Percentiles rank a stretch among this genome's conserved stretches.
These are phyloP conservation scores for Turritopsis rubra DNA, from an alignment of 30 jellyfish, hydroid and myxozoan genomes.

Conservation along the genomic window DNA sequence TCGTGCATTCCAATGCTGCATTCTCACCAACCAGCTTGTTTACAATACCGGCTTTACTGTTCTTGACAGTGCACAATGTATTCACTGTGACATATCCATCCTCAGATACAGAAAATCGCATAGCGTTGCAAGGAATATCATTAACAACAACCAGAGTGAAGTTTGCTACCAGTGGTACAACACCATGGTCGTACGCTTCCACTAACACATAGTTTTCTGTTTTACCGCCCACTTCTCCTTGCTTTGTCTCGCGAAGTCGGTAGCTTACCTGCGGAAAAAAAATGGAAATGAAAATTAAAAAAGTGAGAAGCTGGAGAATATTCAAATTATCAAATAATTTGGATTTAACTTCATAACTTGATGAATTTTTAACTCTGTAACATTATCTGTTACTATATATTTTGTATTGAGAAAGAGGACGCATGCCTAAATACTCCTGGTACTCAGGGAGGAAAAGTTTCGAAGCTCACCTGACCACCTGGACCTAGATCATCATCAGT, in stretches of 20 bases:
- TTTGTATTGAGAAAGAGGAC: too few species aligned
- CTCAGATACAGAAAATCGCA: constrained; percentile 46
- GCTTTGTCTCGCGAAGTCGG: neutral
- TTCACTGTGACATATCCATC: constrained; percentile 49
- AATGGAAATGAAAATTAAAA: neutral
- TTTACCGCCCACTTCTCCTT: constrained; percentile 23
- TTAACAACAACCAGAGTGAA: constrained; percentile 43
- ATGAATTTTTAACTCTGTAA: too few species aligned
- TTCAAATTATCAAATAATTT: neutral
- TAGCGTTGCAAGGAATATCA: constrained; percentile 38
- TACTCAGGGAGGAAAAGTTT: too few species aligned
- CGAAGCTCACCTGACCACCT: constrained; percentile 55
- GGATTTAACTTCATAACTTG: too few species aligned
- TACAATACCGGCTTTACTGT: neutral
- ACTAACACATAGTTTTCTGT: constrained; percentile 44
- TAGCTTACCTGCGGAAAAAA: constrained; percentile 9
- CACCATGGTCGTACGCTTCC: constrained; percentile 54
- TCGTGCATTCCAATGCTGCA: constrained; percentile 28
- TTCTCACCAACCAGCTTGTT: constrained; percentile 1
- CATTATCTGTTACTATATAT: too few species aligned
- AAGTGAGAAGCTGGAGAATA: neutral
- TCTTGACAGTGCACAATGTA: constrained; percentile 49
- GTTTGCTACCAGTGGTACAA: constrained; percentile 36
- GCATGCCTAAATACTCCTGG: too few species aligned
- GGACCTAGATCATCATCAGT: constrained; percentile 48